Base-by-base conservation (phyloP, 2,113 vertebrate species). In the Cyphomyrus discorhynchus region DNA sequence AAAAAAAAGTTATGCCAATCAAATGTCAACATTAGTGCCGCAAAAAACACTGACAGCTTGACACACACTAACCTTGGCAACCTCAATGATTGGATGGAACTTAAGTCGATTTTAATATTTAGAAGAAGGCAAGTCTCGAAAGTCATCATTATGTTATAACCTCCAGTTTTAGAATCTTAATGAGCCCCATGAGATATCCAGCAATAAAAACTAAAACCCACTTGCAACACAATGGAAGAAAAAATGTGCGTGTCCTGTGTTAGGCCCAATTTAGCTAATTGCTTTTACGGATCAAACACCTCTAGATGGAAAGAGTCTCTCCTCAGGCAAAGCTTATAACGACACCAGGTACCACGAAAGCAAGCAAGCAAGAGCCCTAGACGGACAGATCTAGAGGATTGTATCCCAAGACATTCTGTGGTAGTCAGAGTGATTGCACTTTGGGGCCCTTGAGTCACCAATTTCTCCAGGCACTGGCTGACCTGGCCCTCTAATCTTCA, bases 141-240 rank as follows among this genome's bases (percentile, higher is more conserved):
- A 89, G 89, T 62, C 83, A 31, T 80, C 80, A 85, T 84, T 85
- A 85, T 85, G 82, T 66, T 80, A 58, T 85, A 84, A 89, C 89
- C 89, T 84, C 89, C 89, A 84, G 89, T 89, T 62, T 84, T 58
- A 58, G 50, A 84, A 47, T 85, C 77, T 84, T 89, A 89, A 89
- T 85, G 77, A 89, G 89, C 45, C 89, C 56, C 89, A 3, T 2
- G 89, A 39, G 89, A 89, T 21, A 84, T 39, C 39, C 31, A 49
- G 39, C 53, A n/a, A 89, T 89, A 82, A 89, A 21, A 83, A 84
- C 80, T 46, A 39, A 88, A 88, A 39, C 62, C 11, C 5, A 31
- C 35, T 62, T 13, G 7, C 5, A 46, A 89, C 21, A 85, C 39
- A 84, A 35, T 50, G 47, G 52, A 46, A 31, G 42, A n/a, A 62